Conservation (phyloP, 2,888 invertebrate genomes). For the Drosophila prostipennis region DNA sequence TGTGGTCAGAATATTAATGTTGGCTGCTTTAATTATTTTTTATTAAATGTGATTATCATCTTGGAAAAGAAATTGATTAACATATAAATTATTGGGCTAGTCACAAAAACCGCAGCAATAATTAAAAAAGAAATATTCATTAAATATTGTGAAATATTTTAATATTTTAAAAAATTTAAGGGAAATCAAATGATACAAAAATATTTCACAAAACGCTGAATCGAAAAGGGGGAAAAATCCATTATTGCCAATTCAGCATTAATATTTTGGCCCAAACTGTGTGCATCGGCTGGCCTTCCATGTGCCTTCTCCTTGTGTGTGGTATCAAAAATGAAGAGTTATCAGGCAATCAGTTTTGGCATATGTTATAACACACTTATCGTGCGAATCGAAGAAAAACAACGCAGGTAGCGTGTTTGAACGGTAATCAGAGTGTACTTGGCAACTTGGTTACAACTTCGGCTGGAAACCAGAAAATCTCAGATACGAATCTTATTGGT, state of each 20-base stretch:
- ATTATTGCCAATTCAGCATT: constrained; percentile 12
- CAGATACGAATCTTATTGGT: neutral
- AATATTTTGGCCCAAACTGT: constrained; percentile 28
- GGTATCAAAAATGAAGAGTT: constrained; percentile 44
- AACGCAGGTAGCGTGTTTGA: constrained; percentile 16
- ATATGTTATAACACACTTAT: constrained; percentile 72
- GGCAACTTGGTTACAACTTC: constrained; percentile 5
- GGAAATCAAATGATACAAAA: neutral
- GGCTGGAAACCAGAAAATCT: neutral
- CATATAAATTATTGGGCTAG: neutral
- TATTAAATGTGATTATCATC: too few relatives aligned
- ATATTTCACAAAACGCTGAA: too few relatives aligned
- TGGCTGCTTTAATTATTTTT: too few relatives aligned
- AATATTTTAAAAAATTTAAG: neutral
- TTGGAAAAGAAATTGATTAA: neutral
- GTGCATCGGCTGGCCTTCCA: constrained; percentile 10
- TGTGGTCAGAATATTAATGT: neutral
- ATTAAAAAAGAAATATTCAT: too few relatives aligned
- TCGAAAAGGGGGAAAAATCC: neutral
- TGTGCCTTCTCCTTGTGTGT: constrained; percentile 8
- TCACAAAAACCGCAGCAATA: neutral
- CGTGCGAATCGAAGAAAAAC: constrained; percentile 62
- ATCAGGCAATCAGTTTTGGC: constrained; percentile 74
- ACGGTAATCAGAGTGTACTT: constrained; percentile 24
- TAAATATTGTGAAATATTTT: too few relatives aligned